Base-by-base conservation (phyloP, 2,113 vertebrate genomes). In the Piaya cayana region DNA sequence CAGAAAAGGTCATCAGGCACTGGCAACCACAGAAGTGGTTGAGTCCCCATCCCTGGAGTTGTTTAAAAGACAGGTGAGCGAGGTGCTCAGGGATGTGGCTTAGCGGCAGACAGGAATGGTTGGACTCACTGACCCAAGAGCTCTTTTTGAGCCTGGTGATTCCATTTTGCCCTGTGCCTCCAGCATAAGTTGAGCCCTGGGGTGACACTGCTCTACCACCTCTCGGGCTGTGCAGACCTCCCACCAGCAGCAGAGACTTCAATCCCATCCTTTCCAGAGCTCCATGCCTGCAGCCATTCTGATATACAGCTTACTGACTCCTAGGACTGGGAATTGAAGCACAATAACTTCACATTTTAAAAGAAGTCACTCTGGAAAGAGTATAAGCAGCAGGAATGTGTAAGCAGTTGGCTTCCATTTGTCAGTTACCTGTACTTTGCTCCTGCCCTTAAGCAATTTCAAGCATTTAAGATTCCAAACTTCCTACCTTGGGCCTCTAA, bases 121-220 rank as follows among this genome's bases (percentile, higher is more conserved):
- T 39, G 39, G 39, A 39, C 39, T 39, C 39, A 9, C 9, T 39
- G 39, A 39, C 12, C 39, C 39, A 39, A 39, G 39, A 39, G 39
- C 9, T 39, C 39, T 39, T 39, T 39, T 39, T 12, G 9, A 39
- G 39, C 39, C 39, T 39, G 39, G 39, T 39, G 39, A 39, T 39
- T 39, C 39, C 12, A 39, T 39, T 9, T 11, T 8, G 15, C 5
- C 39, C 0, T 8, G 5, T 2, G 0, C 5, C 43, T 9, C 15
- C 0, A 4, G 81, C 22, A 7, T 12, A 3, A 11, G 22, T 19
- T 6, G 45, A 47, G 9, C 16, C 2, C 27, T 4, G 12, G 29
- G 11, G 3, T 27, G 71, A 10, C 30, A 3, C 7, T 27, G 58
- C 37, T n/a, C 15, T 2, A 1, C 0, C 15, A 9, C 30, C 47